Conservation (phyloP, 2,113 vertebrate species). For the Myxocyprinus asiaticus region DNA sequence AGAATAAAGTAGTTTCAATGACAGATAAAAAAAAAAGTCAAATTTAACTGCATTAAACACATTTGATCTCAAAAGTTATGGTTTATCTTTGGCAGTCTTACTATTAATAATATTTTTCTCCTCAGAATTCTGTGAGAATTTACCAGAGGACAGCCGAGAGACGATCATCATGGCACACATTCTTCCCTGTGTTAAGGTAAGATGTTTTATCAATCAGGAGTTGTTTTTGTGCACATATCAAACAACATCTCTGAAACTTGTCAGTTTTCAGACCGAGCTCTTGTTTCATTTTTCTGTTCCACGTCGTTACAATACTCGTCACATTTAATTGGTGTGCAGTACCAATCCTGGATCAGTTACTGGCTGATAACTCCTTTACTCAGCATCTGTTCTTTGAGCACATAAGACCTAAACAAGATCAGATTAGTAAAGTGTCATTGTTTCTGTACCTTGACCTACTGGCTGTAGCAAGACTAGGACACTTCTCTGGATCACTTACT, state of each 20-base stretch:
- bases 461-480: background rate
- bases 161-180: constrained; percentile 90
- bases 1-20: too few species aligned
- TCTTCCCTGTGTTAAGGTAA: constrained; percentile 90
- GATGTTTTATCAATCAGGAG: background rate
- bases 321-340: background rate
- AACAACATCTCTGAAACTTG: background rate
- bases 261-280: background rate
- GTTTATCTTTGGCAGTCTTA: background rate
- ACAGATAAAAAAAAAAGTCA: too few species aligned
- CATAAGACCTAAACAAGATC: constrained; percentile 43
- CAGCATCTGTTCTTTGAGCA: constrained; percentile 29
- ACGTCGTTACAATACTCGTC: too few species aligned
- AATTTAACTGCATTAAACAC: too few species aligned
- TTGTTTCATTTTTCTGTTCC: background rate
- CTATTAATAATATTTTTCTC: constrained; percentile 14
- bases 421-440: constrained; percentile 16
- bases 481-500: too few species aligned
- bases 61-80: background rate
- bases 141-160: constrained; percentile 84
- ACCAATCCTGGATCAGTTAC: constrained; percentile 4
- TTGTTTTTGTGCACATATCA: background rate
- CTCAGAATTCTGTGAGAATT: constrained; percentile 89
- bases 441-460: constrained; percentile 25
- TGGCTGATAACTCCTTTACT: background rate